Conservation (phyloP, 2,888 invertebrate species). For the Anthoptus insignis region DNA sequence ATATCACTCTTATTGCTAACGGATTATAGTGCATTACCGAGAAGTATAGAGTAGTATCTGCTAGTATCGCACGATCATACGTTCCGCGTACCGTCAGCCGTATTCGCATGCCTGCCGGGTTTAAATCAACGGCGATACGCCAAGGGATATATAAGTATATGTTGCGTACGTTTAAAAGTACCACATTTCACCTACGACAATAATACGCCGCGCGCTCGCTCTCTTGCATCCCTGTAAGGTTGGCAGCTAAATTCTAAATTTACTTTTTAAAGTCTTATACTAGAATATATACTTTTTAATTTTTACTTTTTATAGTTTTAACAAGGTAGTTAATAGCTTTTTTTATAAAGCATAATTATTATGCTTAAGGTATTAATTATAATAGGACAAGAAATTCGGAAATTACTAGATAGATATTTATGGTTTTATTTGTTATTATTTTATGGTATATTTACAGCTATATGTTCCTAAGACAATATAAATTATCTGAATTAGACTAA, state of each 20-base stretch:
- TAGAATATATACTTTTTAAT: too few relatives aligned
- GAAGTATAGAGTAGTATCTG: slow-evolving; percentile 8
- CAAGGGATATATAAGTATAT: slow-evolving; percentile 15
- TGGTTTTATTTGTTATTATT: too few relatives aligned
- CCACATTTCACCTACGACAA: slow-evolving; percentile 25
- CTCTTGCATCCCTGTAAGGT: slow-evolving; percentile 20
- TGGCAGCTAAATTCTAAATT: not conserved
- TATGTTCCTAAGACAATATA: too few relatives aligned
- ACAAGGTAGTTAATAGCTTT: too few relatives aligned
- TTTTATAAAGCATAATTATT: too few relatives aligned
- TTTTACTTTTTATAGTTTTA: too few relatives aligned
- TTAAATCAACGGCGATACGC: slow-evolving; percentile 31
- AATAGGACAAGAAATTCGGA: too few relatives aligned
- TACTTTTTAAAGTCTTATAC: too few relatives aligned
- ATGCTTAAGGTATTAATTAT: too few relatives aligned
- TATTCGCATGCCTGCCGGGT: slow-evolving; percentile 27
- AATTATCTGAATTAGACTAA: too few relatives aligned
- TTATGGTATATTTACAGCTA: too few relatives aligned
- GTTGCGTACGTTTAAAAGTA: not conserved
- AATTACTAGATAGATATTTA: too few relatives aligned
- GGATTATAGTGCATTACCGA: not conserved
- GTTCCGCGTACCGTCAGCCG: slow-evolving; percentile 16
- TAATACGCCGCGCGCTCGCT: slow-evolving; percentile 16
- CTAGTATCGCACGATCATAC: slow-evolving; percentile 24
- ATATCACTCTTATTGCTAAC: not conserved